phyloP scores from a whole-genome alignment of 2,797 vertebrate genomes.

The Artibeus lituratus region DNA sequence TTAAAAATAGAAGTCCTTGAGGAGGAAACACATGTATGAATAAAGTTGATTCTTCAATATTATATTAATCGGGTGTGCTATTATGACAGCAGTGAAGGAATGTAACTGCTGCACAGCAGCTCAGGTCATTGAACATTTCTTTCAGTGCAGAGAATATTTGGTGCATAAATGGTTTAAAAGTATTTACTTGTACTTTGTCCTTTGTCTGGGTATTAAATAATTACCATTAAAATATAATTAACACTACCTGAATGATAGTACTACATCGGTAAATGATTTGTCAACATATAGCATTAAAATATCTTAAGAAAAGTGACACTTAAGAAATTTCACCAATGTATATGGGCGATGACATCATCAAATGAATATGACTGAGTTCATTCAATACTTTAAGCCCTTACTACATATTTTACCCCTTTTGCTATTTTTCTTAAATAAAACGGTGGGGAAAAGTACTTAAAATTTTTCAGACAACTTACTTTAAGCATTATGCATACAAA shows the following conservation, averaged over 20 bases:
- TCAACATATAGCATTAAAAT: neutral
- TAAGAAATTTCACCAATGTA: neutral
- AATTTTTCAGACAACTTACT: neutral
- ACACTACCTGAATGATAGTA: neutral
- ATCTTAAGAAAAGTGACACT: neutral
- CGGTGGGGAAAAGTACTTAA: neutral
- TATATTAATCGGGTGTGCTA: neutral
- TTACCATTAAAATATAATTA: neutral
- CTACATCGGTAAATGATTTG: neutral
- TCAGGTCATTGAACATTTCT: neutral
- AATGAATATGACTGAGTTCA: neutral
- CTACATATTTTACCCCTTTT: neutral
- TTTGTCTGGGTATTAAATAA: neutral
- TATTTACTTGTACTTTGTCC: neutral
- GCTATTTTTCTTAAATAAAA: neutral
- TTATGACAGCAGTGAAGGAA: neutral
- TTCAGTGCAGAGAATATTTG: neutral
- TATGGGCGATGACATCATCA: neutral
- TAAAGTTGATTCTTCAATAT: neutral
- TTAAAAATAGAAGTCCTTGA: slow-evolving; percentile 27
- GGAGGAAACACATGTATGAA: neutral
- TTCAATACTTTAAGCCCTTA: neutral
- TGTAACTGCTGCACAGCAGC: neutral
- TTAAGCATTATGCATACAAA: neutral
- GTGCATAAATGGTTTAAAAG: neutral